Base-by-base conservation (phyloP, 2,888 invertebrate genomes). In the Drosophila formosana region DNA sequence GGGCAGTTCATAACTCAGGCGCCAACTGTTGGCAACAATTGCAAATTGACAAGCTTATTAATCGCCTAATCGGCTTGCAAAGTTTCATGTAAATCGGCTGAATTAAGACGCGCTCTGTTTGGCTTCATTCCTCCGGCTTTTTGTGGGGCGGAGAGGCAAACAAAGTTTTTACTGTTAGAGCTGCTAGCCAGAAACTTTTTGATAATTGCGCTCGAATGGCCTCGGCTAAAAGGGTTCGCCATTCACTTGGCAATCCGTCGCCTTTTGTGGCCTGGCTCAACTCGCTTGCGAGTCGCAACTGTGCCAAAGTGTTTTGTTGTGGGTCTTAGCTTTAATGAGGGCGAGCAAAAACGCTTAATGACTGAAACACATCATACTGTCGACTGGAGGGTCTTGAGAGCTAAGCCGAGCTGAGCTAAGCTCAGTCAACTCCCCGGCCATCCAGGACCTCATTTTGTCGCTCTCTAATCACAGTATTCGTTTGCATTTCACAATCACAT, bases 41-140 rank as follows among this genome's bases (percentile, higher is more conserved):
- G 81, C 72, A 77, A 86, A 85, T 85, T 85, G 85, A 86, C 85
- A 88, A 86, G 88, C 85, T 88, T 82, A 88, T 88, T 86, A 86
- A 86, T 86, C 85, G 88, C 81, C 72, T 88, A 86, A 86, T 88
- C 85, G 88, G 82, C 88, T 88, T 88, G 83, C 72, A 80, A 88
- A 88, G 80, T 87, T 79, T 79, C 75, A 77, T 80, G 75, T 88
- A 86, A 86, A 82, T 84, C 85, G 70, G 47, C 76, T 68, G 75
- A 78, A 87, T 80, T 82, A 87, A 79, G 79, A 75, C 72, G 72
- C 75, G 72, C 73, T 81, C 69, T 61, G 64, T 64, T 75, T 72
- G 55, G 66, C 43, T 52, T 56, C 13, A 9, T 32, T 18, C 28
- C 5, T 4, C 28, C 28, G 46, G 32, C 46, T 34, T 53, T 52